phyloP scores from a whole-genome alignment of 2,888 invertebrate genomes.

The Platynereis dumerilii region DNA sequence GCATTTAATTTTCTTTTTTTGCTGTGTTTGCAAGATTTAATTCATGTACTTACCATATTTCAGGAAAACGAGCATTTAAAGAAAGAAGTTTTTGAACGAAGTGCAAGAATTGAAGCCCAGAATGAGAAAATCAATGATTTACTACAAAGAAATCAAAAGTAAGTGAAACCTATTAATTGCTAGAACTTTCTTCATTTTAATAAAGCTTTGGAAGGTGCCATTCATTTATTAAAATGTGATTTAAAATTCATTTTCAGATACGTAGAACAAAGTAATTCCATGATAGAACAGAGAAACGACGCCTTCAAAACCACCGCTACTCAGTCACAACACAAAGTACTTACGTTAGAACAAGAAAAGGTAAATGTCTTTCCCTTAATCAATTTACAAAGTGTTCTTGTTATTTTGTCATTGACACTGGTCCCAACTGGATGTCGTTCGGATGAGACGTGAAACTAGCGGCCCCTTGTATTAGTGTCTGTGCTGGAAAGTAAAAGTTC shows the following conservation, averaged over 20 bases:
- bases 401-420: too few species aligned
- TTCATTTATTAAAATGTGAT: too few species aligned
- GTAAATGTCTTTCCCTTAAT: constrained; percentile 38
- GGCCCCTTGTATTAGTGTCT: too few species aligned
- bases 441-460: too few species aligned
- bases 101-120: constrained; percentile 56
- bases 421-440: too few species aligned
- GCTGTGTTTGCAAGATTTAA: too few species aligned
- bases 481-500: too few species aligned
- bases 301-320: constrained; percentile 52
- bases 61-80: constrained; percentile 62
- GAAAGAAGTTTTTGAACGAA: constrained; percentile 59
- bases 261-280: constrained; percentile 59
- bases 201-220: too few species aligned
- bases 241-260: constrained; percentile 48
- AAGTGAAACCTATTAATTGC: constrained; percentile 31
- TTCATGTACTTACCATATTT: too few species aligned
- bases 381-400: too few species aligned
- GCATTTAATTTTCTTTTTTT: too few species aligned
- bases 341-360: constrained; percentile 61
- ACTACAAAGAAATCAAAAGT: constrained; percentile 61
- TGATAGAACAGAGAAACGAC: constrained; percentile 60
- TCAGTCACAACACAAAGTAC: constrained; percentile 54
- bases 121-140: constrained; percentile 62
- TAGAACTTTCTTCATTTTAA: too few species aligned